A percentile compares a stretch with the other conserved stretches of the same genome.
Conservation (phyloP, 1,140 invertebrate species). For the Cataglyphis hispanica region DNA sequence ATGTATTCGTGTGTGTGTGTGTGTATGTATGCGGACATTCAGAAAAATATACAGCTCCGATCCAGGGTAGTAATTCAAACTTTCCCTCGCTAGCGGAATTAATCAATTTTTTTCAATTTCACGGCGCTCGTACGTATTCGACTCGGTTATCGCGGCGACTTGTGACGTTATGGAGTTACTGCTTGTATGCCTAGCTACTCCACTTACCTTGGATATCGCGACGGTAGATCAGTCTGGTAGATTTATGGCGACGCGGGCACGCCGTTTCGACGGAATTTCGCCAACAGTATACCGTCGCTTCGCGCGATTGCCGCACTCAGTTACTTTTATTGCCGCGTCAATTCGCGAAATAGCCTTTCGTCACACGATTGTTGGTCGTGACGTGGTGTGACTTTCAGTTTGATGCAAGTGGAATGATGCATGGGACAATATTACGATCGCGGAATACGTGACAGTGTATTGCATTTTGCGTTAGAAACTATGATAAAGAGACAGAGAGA, state of each 20-base stretch:
- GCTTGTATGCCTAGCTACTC: conserved; percentile 30
- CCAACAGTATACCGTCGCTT: conserved; percentile 41
- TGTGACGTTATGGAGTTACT: conserved; percentile 48
- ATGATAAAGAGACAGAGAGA: neutral
- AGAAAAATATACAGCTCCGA: conserved; percentile 30
- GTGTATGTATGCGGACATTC: neutral
- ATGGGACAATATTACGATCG: conserved; percentile 33
- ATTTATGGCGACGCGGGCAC: conserved; percentile 48
- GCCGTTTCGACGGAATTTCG: conserved; percentile 50
- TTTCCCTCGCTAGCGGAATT: conserved; percentile 33
- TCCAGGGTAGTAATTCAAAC: conserved; percentile 45
- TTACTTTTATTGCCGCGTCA: conserved; percentile 61
- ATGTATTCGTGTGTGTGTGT: neutral
- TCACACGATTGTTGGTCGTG: conserved; percentile 33
- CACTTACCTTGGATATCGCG: conserved; percentile 57
- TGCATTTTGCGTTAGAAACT: conserved; percentile 34
- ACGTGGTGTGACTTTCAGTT: conserved; percentile 21
- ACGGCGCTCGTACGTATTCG: conserved; percentile 50
- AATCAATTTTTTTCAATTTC: conserved; percentile 63
- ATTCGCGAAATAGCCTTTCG: conserved; percentile 48
- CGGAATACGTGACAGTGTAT: conserved; percentile 16
- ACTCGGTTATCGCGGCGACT: conserved; percentile 48
- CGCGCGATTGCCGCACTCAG: conserved; percentile 53
- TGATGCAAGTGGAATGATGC: conserved; percentile 31
- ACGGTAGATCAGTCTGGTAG: conserved; percentile 48